These are phyloP conservation scores for Bombus confusus DNA, from an alignment of 1,140 invertebrate genomes.

Conservation along the genomic window DNA sequence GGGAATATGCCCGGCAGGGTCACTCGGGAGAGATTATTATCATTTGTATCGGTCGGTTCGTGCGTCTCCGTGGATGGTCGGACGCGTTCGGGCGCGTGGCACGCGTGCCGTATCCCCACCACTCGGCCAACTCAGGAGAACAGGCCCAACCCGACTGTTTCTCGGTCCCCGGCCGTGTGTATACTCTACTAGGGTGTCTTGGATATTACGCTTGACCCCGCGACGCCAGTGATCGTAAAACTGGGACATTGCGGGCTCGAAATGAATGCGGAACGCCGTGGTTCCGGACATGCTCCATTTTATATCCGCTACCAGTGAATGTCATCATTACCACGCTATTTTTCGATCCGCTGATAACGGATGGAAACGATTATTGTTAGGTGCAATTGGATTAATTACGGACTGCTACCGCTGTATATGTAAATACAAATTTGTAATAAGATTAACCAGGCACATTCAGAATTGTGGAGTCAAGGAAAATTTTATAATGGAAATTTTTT, in stretches of 20 bases:
- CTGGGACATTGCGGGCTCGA: constrained; percentile 32
- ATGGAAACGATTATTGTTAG: no score
- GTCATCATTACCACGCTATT: background rate
- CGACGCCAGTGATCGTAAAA: constrained; percentile 25
- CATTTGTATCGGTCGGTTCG: constrained; percentile 69
- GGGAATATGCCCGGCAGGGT: constrained; percentile 75
- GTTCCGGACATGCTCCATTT: constrained; percentile 13
- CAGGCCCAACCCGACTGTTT: constrained; percentile 45
- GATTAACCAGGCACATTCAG: no score
- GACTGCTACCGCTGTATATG: no score
- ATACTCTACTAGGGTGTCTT: background rate
- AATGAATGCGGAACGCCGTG: constrained; percentile 28
- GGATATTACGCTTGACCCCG: constrained; percentile 13
- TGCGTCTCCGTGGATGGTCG: constrained; percentile 61
- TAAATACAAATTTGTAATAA: no score
- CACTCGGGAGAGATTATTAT: constrained; percentile 77
- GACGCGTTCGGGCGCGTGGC: constrained; percentile 77
- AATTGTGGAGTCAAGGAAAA: no score
- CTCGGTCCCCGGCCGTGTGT: background rate
- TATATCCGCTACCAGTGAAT: background rate
- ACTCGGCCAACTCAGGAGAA: constrained; percentile 34
- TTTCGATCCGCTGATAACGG: background rate
- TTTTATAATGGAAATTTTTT: no score
- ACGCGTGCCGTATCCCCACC: constrained; percentile 73
- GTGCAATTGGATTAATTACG: background rate